Conservation (phyloP, 1,140 invertebrate species). For the Temnothorax longispinosus region DNA sequence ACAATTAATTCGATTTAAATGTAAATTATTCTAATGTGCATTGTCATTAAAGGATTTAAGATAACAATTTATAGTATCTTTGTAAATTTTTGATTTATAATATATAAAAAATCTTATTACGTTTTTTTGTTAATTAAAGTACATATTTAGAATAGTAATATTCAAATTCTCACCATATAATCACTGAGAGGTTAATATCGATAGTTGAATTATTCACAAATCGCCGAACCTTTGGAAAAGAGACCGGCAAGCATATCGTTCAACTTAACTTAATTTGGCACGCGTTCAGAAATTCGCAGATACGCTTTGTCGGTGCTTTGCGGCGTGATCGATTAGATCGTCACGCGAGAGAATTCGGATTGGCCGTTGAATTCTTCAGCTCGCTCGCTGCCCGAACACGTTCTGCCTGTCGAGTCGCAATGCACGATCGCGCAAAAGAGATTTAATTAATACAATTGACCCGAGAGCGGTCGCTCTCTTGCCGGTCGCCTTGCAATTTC, state of each 20-base stretch:
- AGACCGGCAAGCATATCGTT: conserved; percentile 43
- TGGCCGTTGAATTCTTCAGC: conserved; percentile 55
- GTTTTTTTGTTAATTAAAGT: not conserved
- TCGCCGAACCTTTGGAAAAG: conserved; percentile 9
- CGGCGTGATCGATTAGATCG: conserved; percentile 51
- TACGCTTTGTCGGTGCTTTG: conserved; percentile 56
- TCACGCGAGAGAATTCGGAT: conserved; percentile 67
- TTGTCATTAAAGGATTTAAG: not conserved
- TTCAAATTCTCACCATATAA: not conserved
- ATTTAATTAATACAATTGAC: conserved; percentile 76
- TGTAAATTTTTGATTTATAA: not conserved
- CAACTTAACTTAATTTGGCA: conserved; percentile 60
- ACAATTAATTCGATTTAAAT: not conserved
- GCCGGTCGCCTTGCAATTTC: conserved; percentile 72
- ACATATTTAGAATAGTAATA: not conserved
- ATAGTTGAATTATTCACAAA: conserved; percentile 33
- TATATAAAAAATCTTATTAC: not conserved
- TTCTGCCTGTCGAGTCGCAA: conserved; percentile 50
- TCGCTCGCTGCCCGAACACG: conserved; percentile 32
- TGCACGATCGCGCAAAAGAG: conserved; percentile 65
- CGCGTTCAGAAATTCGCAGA: conserved; percentile 44
- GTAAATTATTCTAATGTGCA: not conserved
- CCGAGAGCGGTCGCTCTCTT: conserved; percentile 62
- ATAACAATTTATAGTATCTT: not conserved
- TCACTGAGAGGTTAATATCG: conserved; percentile 11